Base-by-base conservation (phyloP, 2,113 vertebrate genomes). In the Passerina amoena region DNA sequence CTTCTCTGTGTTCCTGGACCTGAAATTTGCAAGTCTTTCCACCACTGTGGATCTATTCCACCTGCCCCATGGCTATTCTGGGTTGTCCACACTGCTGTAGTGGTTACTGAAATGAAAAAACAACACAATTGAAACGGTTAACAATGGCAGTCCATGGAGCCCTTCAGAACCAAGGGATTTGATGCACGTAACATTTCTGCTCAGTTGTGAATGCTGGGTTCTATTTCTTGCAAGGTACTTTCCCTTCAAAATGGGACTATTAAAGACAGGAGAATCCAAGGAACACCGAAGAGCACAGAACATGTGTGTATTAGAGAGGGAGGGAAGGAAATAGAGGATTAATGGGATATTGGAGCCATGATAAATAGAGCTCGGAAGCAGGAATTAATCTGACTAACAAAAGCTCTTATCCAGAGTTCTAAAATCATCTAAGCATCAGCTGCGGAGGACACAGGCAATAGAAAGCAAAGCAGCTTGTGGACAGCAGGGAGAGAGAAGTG, bases 41-140 rank as follows among this genome's bases (percentile, higher is more conserved):
- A 97, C 93, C 94, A 96, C 79, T 94, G 94, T 95, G 96, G 82
- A 96, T 94, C 96, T 96, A 97, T 61, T 92, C 92, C 94, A 96
- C 96, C 93, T 94, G 93, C 93, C 94, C 89, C 92, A 96, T 96
- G 38, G 94, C 96, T 96, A 96, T 96, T 97, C 77, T 96, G 96
- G 93, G 90, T 86, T 96, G 95, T 96, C 96, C 96, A 94, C 80
- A 96, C 28, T 94, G 96, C 82, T 96, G 96, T 95, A 96, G 94
- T 75, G 64, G 93, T 96, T 96, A 96, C 96, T 96, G 96, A 93
- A 96, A 96, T 96, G 88, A 96, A 95, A 95, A 96, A 96, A 96
- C 90, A 95, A 97, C 91, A 97, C 78, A 97, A 97, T 94, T 92
- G 80, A 93, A 93, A 93, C 81, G 14, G 95, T 96, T 94, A 97